Conservation (phyloP, 2,113 vertebrate species). For the Hyperopisus bebe region DNA sequence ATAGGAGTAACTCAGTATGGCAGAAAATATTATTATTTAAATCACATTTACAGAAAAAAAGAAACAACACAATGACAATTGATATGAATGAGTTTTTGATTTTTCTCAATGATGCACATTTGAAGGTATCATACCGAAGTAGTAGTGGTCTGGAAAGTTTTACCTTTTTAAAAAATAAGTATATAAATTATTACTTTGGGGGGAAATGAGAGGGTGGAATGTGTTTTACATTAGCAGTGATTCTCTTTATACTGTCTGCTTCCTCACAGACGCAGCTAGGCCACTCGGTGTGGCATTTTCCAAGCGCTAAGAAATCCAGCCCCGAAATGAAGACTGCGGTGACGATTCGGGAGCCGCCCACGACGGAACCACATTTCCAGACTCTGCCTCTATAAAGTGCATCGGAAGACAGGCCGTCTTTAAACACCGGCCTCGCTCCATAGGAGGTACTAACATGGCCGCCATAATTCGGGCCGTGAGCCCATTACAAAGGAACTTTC, state of each 20-base stretch:
- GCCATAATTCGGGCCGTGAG: slow-evolving; percentile 33
- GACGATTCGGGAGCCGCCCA: slow-evolving; percentile 33
- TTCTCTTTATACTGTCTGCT: slow-evolving; percentile 9
- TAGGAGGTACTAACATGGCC: slow-evolving; percentile 30
- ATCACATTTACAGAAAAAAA: not conserved
- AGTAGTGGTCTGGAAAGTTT: not conserved
- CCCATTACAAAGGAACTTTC: slow-evolving; percentile 36
- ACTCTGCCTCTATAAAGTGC: slow-evolving; percentile 40
- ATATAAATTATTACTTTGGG: not conserved
- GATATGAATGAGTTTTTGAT: not conserved
- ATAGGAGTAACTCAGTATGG: not conserved
- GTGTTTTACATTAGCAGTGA: slow-evolving; percentile 24
- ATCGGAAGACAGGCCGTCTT: slow-evolving; percentile 35
- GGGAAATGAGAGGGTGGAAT: not conserved
- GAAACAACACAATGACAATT: not conserved
- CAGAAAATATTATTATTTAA: not conserved
- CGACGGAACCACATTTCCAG: slow-evolving; percentile 42
- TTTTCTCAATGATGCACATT: not conserved
- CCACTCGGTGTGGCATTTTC: slow-evolving; percentile 27
- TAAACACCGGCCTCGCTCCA: slow-evolving; percentile 28
- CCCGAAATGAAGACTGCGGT: slow-evolving; percentile 28
- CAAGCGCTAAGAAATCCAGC: slow-evolving; percentile 21
- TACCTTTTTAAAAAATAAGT: not conserved
- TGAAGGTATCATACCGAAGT: not conserved
- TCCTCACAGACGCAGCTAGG: slow-evolving; percentile 21